Conservation (phyloP, 2,888 invertebrate species). For the Brachylomia viminalis region DNA sequence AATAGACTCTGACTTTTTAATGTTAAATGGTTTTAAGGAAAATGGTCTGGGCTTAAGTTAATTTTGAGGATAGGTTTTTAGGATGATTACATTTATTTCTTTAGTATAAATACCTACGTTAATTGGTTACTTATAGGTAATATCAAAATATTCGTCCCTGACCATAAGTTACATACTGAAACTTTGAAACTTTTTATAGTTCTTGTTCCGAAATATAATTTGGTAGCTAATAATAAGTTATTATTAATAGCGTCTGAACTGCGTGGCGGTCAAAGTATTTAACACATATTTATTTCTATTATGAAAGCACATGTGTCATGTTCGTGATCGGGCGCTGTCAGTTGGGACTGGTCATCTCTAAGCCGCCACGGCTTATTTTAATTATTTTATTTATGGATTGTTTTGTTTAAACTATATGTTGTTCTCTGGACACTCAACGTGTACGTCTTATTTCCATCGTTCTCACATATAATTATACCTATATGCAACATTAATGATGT, state of each 20-base stretch:
- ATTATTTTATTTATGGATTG: too few relatives aligned
- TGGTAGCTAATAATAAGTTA: background rate
- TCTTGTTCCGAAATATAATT: background rate
- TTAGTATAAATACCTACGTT: background rate
- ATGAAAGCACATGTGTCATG: too few relatives aligned
- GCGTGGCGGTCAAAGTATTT: background rate
- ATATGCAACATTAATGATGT: too few relatives aligned
- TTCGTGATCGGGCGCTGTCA: too few relatives aligned
- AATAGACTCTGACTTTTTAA: conserved; percentile 52
- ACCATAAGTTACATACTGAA: too few relatives aligned
- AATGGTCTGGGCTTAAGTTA: conserved; percentile 34
- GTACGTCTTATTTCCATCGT: too few relatives aligned
- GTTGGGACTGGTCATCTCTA: too few relatives aligned
- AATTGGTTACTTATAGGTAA: too few relatives aligned
- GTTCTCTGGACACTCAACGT: too few relatives aligned
- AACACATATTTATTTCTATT: background rate
- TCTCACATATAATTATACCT: too few relatives aligned
- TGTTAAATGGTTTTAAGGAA: conserved; percentile 62
- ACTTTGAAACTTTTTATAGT: background rate
- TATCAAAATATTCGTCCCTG: background rate
- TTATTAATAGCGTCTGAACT: background rate
- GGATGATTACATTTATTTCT: background rate
- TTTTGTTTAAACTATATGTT: too few relatives aligned
- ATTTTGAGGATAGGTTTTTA: conserved; percentile 9
- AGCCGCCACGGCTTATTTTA: too few relatives aligned